These are phyloP conservation scores for Drosophila subquinaria DNA, from an alignment of 2,888 invertebrate species.

Conservation along the genomic window DNA sequence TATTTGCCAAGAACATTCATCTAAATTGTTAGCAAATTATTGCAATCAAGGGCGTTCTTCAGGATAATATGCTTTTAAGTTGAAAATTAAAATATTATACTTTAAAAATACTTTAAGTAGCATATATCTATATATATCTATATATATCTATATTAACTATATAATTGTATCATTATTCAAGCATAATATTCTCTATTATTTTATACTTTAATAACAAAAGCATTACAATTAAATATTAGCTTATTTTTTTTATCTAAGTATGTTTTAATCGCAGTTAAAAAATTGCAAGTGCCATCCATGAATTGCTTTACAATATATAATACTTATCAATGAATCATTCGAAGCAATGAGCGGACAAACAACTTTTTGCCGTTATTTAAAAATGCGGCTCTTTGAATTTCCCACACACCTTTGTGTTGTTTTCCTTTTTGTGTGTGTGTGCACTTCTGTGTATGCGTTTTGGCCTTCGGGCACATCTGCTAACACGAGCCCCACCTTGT, in stretches of 20 bases:
- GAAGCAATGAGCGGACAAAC: constrained; percentile 24
- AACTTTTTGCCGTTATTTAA: constrained; percentile 39
- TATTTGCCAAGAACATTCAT: background rate
- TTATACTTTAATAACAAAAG: too few species aligned
- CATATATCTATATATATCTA: too few species aligned
- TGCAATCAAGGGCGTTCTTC: background rate
- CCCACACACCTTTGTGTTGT: constrained; percentile 18
- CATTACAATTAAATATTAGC: too few species aligned
- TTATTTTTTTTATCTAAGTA: background rate
- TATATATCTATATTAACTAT: too few species aligned
- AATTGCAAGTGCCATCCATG: background rate
- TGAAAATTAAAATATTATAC: background rate
- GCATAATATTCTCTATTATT: too few species aligned
- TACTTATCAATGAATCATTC: background rate
- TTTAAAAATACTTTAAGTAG: too few species aligned
- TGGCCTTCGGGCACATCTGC: constrained; percentile 58
- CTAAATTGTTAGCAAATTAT: background rate
- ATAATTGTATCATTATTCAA: too few species aligned
- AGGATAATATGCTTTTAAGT: background rate
- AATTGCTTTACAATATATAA: background rate
- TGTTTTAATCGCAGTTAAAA: background rate
- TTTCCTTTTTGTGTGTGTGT: background rate
- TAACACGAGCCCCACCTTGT: constrained; percentile 67
- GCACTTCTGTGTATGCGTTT: constrained; percentile 20
- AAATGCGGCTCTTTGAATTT: constrained; percentile 40